Base-by-base conservation (phyloP, 2,888 invertebrate species). In the Eilema griseolum region DNA sequence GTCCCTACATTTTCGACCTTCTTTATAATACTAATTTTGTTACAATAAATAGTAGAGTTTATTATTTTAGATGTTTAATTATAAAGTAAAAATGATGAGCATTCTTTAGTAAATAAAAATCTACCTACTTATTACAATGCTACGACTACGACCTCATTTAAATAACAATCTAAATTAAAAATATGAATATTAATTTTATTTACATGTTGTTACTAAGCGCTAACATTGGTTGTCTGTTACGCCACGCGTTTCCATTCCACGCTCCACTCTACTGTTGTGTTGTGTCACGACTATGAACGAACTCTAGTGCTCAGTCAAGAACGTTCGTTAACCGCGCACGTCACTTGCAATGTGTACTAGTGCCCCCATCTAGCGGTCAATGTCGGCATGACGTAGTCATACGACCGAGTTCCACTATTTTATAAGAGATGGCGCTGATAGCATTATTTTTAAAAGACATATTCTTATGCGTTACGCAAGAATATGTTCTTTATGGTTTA, bases 311-410 rank as follows among this genome's bases (percentile, higher is more conserved):
- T 87, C 93, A 94, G 95, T 95, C 95, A 95, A 95, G 95, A 93
- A 94, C 95, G 95, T 95, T 95, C 95, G 89, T 95, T 95, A 93
- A 95, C 95, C 95, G 93, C 89, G 87, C 83, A 86, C 91, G 90
- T 91, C 91, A 92, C 86, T 86, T 82, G 83, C 77, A 83, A 84
- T 85, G 73, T 88, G 91, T 89, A 91, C 91, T 79, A 90, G 87
- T 93, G 89, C 88, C 90, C 89, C 95, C 95, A 94, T 90, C 95
- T 95, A 89, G 91, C 95, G 95, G 94, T 95, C 95, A 95, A 95
- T 94, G 94, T 94, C 94, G 92, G 82, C 90, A 94, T 92, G 88
- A 92, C 91, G 89, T 88, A 85, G 79, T 65, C 64, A 73, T 72
- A 72, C 74, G 70, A 81, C 74, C 71, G 74, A 90, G 91, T 94